Base-by-base conservation (phyloP, 1,140 invertebrate species). In the Popillia japonica region DNA sequence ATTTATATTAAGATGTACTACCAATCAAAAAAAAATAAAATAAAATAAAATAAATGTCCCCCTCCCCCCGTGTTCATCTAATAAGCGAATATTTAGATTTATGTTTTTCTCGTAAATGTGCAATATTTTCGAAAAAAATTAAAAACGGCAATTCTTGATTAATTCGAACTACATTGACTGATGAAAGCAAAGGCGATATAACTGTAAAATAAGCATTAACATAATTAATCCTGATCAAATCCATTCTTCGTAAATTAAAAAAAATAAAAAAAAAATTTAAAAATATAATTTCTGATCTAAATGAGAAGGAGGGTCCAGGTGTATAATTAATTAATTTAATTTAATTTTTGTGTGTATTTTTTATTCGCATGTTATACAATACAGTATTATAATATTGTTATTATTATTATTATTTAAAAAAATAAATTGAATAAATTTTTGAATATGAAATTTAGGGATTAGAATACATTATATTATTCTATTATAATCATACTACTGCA, bases 201-300 rank as follows among this genome's bases (percentile, higher is more conserved):
- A 27, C 4, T 23, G 22, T 20, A 10, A 64, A 48, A 48, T 48
- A 48, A 9, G 44, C 44, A 48, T 48, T 48, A 48, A 17, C 23
- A 64, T 20, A 64, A 64, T 20, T 27, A 73, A 78, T 78, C 77
- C 77, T 78, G 77, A 78, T 78, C 77, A 78, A 73, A 72, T 76
- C 17, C 61, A 59, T 64, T 64, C 23, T 64, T n/a, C n/a, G n/a
- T n/a, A n/a, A n/a, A n/a, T n/a, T n/a, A n/a, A n/a, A n/a, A n/a
- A n/a, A n/a, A n/a, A n/a, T n/a, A n/a, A n/a, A n/a, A n/a, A n/a
- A n/a, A n/a, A n/a, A n/a, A n/a, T n/a, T n/a, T n/a, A n/a, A n/a
- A n/a, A n/a, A n/a, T n/a, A n/a, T n/a, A n/a, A n/a, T n/a, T n/a
- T n/a, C n/a, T n/a, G n/a, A n/a, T n/a, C n/a, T n/a, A n/a, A n/a